A percentile compares a stretch with the other conserved stretches of the same genome.
Evolutionary conservation across 1,140 invertebrate species (phyloP).

Genomic region (Tenebrio molitor): DNA sequence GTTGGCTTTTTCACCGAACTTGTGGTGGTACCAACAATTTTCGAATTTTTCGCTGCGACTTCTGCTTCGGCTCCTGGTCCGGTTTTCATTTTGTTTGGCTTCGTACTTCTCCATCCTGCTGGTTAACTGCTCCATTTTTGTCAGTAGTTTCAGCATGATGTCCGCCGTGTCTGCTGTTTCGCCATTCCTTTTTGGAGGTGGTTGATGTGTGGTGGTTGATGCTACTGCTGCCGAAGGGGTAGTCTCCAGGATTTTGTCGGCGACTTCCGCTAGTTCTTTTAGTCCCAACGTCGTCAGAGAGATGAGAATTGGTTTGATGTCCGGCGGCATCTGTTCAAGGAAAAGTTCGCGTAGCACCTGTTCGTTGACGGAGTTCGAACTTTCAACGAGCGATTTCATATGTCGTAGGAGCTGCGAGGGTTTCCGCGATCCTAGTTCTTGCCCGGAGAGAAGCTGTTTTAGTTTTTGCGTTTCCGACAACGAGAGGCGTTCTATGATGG

Average conservation of each 20-base stretch:
- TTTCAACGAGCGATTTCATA: background rate
- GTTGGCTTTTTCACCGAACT: constrained; percentile 1
- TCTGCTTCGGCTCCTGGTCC: background rate
- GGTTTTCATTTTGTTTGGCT: background rate
- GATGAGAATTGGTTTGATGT: background rate
- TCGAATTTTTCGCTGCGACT: background rate
- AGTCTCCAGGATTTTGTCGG: background rate
- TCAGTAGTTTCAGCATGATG: background rate
- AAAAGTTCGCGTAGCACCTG: background rate
- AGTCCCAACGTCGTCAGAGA: background rate
- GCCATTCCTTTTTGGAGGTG: no score
- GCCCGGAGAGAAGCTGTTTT: background rate
- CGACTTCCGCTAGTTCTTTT: background rate
- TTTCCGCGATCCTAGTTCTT: background rate
- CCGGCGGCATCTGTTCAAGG: background rate
- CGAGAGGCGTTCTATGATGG: background rate
- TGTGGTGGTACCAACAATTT: constrained; percentile 17
- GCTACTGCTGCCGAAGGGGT: background rate
- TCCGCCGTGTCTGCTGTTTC: no score
- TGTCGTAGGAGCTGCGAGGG: background rate
- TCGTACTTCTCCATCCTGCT: background rate
- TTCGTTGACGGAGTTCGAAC: background rate
- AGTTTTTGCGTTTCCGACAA: background rate
- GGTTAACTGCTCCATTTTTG: background rate
- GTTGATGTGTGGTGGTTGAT: no score